These are phyloP conservation scores for Scolanthus callimorphus DNA, from an alignment of 92 coral and sea anemone species.

Conservation along the genomic window DNA sequence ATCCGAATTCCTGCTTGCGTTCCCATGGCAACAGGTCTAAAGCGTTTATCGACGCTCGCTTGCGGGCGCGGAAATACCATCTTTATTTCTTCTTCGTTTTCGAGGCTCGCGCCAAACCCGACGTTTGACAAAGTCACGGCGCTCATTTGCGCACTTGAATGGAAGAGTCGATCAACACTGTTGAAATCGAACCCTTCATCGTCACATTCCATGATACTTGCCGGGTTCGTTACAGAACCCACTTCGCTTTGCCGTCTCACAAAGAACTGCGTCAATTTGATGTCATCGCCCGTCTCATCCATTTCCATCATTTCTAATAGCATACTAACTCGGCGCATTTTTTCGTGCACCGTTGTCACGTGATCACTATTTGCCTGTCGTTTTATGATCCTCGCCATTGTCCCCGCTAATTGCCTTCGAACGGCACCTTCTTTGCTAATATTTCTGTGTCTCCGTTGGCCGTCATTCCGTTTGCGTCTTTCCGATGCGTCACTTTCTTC, in stretches of 20 bases:
- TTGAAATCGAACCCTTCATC: not conserved
- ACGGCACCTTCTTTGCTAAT: not conserved
- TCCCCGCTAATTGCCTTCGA: not conserved
- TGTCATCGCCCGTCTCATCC: slow-evolving; percentile 10
- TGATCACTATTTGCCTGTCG: not conserved
- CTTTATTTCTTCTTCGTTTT: slow-evolving; percentile 6
- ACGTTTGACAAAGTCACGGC: slow-evolving; percentile 1
- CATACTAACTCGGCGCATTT: not conserved
- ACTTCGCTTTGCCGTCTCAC: slow-evolving; percentile 5
- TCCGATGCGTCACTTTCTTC: not conserved
- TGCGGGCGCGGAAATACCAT: slow-evolving; percentile 17
- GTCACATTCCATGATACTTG: not conserved
- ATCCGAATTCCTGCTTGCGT: not conserved
- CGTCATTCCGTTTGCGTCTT: too few species aligned
- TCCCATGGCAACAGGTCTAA: slow-evolving; percentile 23
- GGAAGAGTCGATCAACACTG: not conserved
- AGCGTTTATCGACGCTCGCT: slow-evolving; percentile 2
- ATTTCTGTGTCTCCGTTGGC: too few species aligned
- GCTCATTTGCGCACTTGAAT: not conserved
- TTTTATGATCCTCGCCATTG: not conserved
- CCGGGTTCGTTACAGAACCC: not conserved
- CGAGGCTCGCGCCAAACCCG: not conserved
- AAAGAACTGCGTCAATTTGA: slow-evolving; percentile 8
- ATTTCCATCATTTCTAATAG: slow-evolving; percentile 12
- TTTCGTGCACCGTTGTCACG: slow-evolving; percentile 1